Evolutionary conservation across 2,113 vertebrate species (phyloP), one percentile per base, ranked within the genome.

Genomic region (Rhipidura dahli): DNA sequence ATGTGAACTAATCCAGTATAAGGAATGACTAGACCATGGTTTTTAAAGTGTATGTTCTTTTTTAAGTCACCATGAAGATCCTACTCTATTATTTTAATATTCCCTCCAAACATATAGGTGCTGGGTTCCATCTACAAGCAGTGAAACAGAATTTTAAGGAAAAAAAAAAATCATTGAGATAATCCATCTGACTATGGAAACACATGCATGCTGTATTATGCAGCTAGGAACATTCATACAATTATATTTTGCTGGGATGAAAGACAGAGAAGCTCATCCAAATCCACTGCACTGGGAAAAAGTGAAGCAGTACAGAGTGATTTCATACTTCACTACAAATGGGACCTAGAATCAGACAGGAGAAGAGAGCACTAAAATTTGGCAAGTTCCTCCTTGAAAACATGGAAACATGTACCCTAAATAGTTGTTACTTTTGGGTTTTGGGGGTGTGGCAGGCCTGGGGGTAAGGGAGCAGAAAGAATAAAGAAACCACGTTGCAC

Each of bases 361-460:
- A 53, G 21, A 7, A 69, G 1, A 40, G 1, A 40, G 73, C 26
- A 61, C 40, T 54, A 42, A 80, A 57, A 85, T 72, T 57, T 69
- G 26, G 4, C 22, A 45, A 53, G 19, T 10, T 90, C 27, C 14
- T 88, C 42, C 47, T 60, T 79, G 17, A 72, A 31, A 87, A 40
- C 33, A 61, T 2, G 56, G 24, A 87, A 71, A 68, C 42, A 64
- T 1, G 4, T 40, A 44, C 7, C 35, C 28, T 59, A 31, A 75
- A 42, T 27, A 11, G 13, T 5, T 45, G 28, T 51, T 37, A 13
- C 33, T 39, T 69, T 44, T 26, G 30, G 16, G 27, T 51, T 15
- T 8, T 0, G 1, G 2, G 2, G 23, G 6, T 54, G 2, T 11
- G 15, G 3, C 5, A 37, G 24, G 18, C 10, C 18, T n/a, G 24